These are phyloP conservation scores for Vollenhovia emeryi DNA, from an alignment of 1,140 invertebrate species.

Conservation along the genomic window DNA sequence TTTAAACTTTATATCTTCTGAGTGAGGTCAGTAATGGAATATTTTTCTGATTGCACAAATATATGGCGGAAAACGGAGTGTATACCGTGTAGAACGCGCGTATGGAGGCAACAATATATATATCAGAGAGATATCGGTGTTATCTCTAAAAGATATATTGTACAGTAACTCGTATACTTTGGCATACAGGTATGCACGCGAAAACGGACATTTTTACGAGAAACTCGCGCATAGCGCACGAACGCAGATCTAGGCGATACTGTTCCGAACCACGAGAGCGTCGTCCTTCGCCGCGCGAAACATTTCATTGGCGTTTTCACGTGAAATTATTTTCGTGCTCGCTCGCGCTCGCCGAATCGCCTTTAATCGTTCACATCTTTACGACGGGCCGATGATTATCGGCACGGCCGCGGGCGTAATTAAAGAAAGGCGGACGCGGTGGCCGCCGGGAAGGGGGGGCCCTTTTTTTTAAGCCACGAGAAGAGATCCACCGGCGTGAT, in stretches of 20 bases:
- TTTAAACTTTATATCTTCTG: not conserved
- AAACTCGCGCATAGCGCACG: constrained; percentile 71
- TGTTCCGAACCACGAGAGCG: constrained; percentile 50
- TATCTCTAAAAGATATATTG: constrained; percentile 77
- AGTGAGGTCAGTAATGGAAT: not conserved
- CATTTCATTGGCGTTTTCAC: constrained; percentile 61
- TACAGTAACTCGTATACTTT: constrained; percentile 77
- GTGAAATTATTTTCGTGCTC: constrained; percentile 46
- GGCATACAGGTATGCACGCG: constrained; percentile 56
- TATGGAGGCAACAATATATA: constrained; percentile 71
- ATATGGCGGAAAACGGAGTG: constrained; percentile 7
- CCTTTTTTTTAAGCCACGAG: not conserved
- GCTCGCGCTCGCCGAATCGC: not conserved
- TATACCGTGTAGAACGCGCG: constrained; percentile 30
- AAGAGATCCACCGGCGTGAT: constrained; percentile 38
- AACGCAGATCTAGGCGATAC: constrained; percentile 65
- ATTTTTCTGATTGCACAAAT: constrained; percentile 26
- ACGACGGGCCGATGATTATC: constrained; percentile 10
- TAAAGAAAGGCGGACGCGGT: constrained; percentile 4
- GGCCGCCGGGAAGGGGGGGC: not conserved
- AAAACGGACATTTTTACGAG: constrained; percentile 79
- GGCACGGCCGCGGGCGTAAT: not conserved
- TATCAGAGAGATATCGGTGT: constrained; percentile 78
- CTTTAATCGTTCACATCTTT: constrained; percentile 31
- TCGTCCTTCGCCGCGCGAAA: constrained; percentile 60